Percentiles rank a stretch among this genome's conserved stretches.
phyloP scores from a whole-genome alignment of 2,888 invertebrate genomes.

The Stenolophus ochropezus region DNA sequence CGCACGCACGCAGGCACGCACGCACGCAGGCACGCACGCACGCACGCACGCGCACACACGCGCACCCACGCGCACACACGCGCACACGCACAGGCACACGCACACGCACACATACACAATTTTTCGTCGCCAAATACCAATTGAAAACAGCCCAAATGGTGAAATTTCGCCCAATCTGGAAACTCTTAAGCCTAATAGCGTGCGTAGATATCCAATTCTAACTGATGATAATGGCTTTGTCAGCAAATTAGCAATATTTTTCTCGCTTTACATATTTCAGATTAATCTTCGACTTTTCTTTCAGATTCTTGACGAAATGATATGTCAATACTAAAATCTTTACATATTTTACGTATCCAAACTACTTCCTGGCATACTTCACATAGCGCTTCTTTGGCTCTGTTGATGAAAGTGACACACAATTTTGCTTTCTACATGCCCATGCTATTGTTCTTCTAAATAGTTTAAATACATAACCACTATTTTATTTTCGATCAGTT shows the following conservation, averaged over 20 bases:
- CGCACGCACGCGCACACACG: too few species aligned
- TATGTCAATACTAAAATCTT: too few species aligned
- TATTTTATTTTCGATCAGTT: slow-evolving; percentile 65
- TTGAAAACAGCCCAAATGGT: too few species aligned
- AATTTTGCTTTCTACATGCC: slow-evolving; percentile 64
- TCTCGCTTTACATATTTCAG: background rate
- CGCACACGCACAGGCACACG: too few species aligned
- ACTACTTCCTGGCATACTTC: slow-evolving; percentile 46
- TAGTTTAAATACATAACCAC: slow-evolving; percentile 64
- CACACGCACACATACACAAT: too few species aligned
- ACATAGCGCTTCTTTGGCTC: slow-evolving; percentile 47
- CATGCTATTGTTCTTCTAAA: slow-evolving; percentile 63
- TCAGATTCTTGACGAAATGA: background rate
- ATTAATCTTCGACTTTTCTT: background rate
- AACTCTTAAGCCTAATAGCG: background rate
- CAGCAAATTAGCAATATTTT: background rate
- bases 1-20: too few species aligned
- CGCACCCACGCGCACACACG: too few species aligned
- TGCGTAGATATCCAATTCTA: background rate
- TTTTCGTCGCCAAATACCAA: too few species aligned
- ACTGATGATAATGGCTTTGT: background rate
- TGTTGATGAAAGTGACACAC: slow-evolving; percentile 61
- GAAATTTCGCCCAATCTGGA: too few species aligned
- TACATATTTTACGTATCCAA: too few species aligned
- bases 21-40: too few species aligned